Conservation (phyloP, 1,140 invertebrate species). For the Brachionus asplanchnoidis region DNA sequence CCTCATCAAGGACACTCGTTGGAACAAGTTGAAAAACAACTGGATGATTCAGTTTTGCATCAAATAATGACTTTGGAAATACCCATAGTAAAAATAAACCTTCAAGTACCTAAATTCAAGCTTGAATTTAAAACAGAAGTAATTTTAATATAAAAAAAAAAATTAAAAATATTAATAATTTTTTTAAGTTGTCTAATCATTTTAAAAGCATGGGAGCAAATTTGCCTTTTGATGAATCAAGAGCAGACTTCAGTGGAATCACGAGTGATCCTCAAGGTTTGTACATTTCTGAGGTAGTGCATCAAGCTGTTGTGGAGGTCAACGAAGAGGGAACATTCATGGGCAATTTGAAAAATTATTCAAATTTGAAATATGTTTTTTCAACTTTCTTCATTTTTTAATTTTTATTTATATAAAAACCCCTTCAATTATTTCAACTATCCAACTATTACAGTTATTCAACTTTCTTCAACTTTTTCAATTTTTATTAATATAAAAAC, state of each 20-base stretch:
- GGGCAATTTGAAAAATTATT: too few species aligned
- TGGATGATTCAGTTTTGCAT: slow-evolving; percentile 59
- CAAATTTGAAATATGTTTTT: too few species aligned
- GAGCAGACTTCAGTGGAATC: slow-evolving; percentile 46
- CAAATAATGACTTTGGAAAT: slow-evolving; percentile 44
- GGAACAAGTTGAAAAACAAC: slow-evolving; percentile 56
- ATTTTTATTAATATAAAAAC: too few species aligned
- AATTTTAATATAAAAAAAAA: slow-evolving; percentile 52
- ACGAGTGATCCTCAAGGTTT: slow-evolving; percentile 43
- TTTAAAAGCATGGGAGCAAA: not conserved
- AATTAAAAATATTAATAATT: not conserved
- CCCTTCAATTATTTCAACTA: too few species aligned
- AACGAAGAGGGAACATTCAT: slow-evolving; percentile 58
- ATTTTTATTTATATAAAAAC: too few species aligned
- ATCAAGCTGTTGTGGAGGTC: slow-evolving; percentile 62
- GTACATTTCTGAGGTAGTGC: slow-evolving; percentile 52
- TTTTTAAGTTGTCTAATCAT: slow-evolving; percentile 29
- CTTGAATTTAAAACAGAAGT: slow-evolving; percentile 46
- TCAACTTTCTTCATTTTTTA: too few species aligned
- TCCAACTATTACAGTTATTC: too few species aligned
- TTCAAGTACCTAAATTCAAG: slow-evolving; percentile 51
- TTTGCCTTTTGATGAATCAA: not conserved
- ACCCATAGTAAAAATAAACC: slow-evolving; percentile 42
- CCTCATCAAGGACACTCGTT: slow-evolving; percentile 58
- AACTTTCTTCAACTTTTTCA: too few species aligned